Evolutionary conservation across 2,888 invertebrate genomes (phyloP), one percentile per base, ranked within the genome.

Genomic region (Caenorhabditis afra): DNA sequence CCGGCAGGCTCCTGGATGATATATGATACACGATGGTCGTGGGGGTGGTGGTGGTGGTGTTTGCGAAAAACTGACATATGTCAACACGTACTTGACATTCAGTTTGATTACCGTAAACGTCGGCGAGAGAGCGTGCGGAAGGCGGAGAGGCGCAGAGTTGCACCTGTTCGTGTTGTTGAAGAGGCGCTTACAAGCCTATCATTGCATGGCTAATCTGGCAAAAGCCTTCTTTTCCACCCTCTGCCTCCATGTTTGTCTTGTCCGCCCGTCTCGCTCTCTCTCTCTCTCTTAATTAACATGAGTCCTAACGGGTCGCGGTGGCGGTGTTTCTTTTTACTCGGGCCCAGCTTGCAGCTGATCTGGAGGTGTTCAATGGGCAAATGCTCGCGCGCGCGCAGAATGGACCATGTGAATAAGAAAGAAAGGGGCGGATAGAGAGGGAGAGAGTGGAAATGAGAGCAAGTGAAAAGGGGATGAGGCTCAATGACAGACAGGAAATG

Each of bases 41-140:
- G 18, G 49, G 12, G 45, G 23, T 66, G 47, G 53, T 39, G 37
- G 20, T 35, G 18, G 49, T 18, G 45, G 23, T 66, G 47, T 75
- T 75, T 75, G 59, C 55, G 47, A 61, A 66, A 66, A 66, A 59
- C 45, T 29, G 74, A 75, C 74, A 75, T 75, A 75, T 75, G 74
- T 75, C 74, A 61, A 65, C 74, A 75, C 74, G 74, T 75, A 75
- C 74, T 75, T 75, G 74, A 75, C 74, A 75, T 75, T 64, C 71
- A 70, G 70, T 61, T 57, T 47, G 64, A 64, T 64, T 55, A 71
- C 71, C 71, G 71, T 71, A 71, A 64, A 71, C 29, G 39, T 47
- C 45, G 41, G 18, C 29, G 29, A 57, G 41, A 64, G 39, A 57
- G 41, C 39, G 20, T 20, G 1, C 11, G 41, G 14, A 16, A 12